Conservation (phyloP, 1,140 invertebrate genomes). For the Drosophila ercepeae region DNA sequence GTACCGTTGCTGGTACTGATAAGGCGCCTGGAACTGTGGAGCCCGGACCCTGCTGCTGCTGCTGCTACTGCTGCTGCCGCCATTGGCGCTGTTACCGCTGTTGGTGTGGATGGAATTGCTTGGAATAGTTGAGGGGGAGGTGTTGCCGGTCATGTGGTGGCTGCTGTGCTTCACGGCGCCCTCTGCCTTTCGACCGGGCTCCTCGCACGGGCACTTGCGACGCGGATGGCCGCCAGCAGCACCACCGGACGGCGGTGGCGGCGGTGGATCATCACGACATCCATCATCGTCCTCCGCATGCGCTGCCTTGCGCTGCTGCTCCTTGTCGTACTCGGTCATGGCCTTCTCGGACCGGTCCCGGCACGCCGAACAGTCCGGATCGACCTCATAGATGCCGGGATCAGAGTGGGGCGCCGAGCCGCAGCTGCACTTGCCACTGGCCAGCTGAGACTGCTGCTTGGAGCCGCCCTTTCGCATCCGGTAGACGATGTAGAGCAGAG, state of each 20-base stretch:
- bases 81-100: too few species aligned
- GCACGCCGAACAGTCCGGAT: slow-evolving; percentile 46
- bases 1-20: neutral
- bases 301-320: slow-evolving; percentile 32
- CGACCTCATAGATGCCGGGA: slow-evolving; percentile 18
- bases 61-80: neutral
- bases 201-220: slow-evolving; percentile 62
- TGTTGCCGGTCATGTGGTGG: slow-evolving; percentile 2
- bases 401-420: slow-evolving; percentile 8
- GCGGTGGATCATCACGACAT: slow-evolving; percentile 21
- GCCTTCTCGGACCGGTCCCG: slow-evolving; percentile 46
- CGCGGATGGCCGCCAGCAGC: slow-evolving; percentile 11
- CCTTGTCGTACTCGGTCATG: slow-evolving; percentile 41
- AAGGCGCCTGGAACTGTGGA: neutral
- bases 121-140: neutral
- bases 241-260: slow-evolving; percentile 24
- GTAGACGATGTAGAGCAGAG: slow-evolving; percentile 61
- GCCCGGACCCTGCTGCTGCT: slow-evolving; percentile 4
- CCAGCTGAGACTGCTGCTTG: slow-evolving; percentile 11
- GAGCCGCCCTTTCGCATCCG: slow-evolving; percentile 45
- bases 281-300: slow-evolving; percentile 8
- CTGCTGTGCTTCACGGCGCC: slow-evolving; percentile 13
- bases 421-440: slow-evolving; percentile 33
- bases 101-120: too few species aligned
- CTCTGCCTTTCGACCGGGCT: slow-evolving; percentile 12